These are phyloP conservation scores for Myopa tessellatipennis DNA, from an alignment of 2,888 invertebrate genomes.

Conservation along the genomic window DNA sequence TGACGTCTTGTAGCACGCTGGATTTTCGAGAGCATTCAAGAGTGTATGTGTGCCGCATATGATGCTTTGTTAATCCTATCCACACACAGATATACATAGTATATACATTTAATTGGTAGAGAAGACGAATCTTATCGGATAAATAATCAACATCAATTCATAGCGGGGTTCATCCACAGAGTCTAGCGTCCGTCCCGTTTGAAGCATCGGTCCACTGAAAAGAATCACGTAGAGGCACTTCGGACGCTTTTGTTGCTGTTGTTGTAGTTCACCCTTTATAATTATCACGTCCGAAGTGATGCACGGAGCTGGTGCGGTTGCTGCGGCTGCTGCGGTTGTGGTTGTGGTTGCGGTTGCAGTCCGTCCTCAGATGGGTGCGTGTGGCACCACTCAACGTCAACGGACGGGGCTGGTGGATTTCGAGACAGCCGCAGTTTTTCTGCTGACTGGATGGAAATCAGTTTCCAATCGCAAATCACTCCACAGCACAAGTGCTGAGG, in stretches of 20 bases:
- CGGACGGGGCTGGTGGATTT: not conserved
- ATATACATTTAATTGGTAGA: constrained; percentile 18
- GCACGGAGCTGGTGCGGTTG: not conserved
- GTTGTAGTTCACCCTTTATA: not conserved
- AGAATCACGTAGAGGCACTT: constrained; percentile 33
- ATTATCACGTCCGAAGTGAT: not conserved
- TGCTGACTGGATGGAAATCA: not conserved
- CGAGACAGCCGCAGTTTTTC: not conserved
- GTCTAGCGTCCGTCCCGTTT: not conserved
- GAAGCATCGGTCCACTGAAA: constrained; percentile 2
- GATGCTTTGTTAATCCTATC: not conserved
- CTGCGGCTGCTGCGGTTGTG: not conserved
- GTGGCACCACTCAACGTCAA: constrained; percentile 1
- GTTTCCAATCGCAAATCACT: no score
- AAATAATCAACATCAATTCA: constrained; percentile 34
- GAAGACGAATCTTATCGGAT: constrained; percentile 22
- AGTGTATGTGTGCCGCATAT: not conserved
- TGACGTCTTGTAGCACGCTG: not conserved
- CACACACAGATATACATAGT: not conserved
- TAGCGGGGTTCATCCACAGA: constrained; percentile 2
- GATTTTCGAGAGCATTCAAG: constrained; percentile 7
- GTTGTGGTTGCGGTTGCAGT: not conserved
- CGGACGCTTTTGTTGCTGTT: constrained; percentile 3
- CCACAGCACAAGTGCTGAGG: no score
- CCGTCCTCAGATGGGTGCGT: not conserved